Conservation (phyloP, 2,888 invertebrate genomes). For the Pollenia griseotomentosa region DNA sequence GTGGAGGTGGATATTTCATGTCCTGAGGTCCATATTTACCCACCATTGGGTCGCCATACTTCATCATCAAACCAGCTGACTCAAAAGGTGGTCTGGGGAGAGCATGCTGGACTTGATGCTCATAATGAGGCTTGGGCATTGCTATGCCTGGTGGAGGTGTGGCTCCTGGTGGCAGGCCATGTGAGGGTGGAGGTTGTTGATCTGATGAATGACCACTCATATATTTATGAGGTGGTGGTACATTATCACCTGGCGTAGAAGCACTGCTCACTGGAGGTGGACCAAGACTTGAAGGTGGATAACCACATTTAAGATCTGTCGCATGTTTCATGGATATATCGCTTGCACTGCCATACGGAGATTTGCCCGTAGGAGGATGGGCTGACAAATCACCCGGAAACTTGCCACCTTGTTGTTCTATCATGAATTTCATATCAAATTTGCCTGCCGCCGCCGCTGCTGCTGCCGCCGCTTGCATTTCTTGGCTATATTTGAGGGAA, state of each 20-base stretch:
- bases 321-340: constrained; percentile 82
- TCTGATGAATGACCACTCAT: constrained; percentile 65
- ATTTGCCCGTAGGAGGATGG: constrained; percentile 77
- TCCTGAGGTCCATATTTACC: constrained; percentile 83
- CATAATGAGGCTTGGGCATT: constrained; percentile 83
- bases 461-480: constrained; percentile 82
- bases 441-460: constrained; percentile 80
- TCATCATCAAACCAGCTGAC: constrained; percentile 82
- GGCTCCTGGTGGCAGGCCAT: constrained; percentile 79
- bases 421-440: constrained; percentile 84
- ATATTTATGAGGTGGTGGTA: constrained; percentile 66
- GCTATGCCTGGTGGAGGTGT: constrained; percentile 81
- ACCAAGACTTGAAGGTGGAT: constrained; percentile 76
- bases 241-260: constrained; percentile 61
- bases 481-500: constrained; percentile 82
- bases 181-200: constrained; percentile 71
- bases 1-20: constrained; percentile 82
- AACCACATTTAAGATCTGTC: constrained; percentile 81
- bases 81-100: constrained; percentile 83
- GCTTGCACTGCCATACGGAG: constrained; percentile 61
- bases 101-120: constrained; percentile 82
- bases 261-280: constrained; percentile 51
- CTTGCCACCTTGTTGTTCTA: constrained; percentile 81
- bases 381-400: constrained; percentile 79
- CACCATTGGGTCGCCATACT: constrained; percentile 83